Evolutionary conservation across 2,888 invertebrate species (phyloP).

Genomic region (Ctenicera cuprea): DNA sequence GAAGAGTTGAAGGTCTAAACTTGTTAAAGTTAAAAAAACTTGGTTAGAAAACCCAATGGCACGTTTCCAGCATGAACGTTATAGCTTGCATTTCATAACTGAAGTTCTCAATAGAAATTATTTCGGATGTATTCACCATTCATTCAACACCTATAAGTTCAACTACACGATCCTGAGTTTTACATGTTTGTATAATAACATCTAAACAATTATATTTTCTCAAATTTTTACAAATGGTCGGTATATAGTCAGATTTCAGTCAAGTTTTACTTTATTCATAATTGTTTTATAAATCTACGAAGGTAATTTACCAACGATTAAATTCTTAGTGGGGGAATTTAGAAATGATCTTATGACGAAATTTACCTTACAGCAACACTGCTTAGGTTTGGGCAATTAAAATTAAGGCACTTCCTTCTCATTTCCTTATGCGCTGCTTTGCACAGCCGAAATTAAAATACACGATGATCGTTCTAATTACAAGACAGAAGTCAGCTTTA

Average conservation of each 20-base stretch:
- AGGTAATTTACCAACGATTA: constrained; percentile 7
- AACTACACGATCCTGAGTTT: too few relatives aligned
- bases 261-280: background rate
- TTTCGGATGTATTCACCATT: too few relatives aligned
- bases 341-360: background rate
- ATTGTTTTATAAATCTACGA: background rate
- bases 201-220: too few relatives aligned
- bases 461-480: constrained; percentile 14
- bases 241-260: background rate
- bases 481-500: constrained; percentile 12
- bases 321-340: background rate
- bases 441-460: constrained; percentile 23
- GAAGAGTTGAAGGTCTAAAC: background rate
- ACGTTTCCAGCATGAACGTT: too few relatives aligned
- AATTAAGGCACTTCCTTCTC: constrained; percentile 15
- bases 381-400: constrained; percentile 7
- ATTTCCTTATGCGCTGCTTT: constrained; percentile 6
- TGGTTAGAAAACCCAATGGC: too few relatives aligned
- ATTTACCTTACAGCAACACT: constrained; percentile 1
- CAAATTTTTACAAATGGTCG: too few relatives aligned
- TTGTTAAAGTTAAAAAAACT: too few relatives aligned
- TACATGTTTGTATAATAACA: too few relatives aligned
- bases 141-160: too few relatives aligned
- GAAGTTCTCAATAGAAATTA: too few relatives aligned
- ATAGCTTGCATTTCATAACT: too few relatives aligned